A percentile compares a stretch with the other conserved stretches of the same genome.
Evolutionary conservation across 1,140 invertebrate genomes (phyloP).

Genomic region (Marisa cornuarietis): DNA sequence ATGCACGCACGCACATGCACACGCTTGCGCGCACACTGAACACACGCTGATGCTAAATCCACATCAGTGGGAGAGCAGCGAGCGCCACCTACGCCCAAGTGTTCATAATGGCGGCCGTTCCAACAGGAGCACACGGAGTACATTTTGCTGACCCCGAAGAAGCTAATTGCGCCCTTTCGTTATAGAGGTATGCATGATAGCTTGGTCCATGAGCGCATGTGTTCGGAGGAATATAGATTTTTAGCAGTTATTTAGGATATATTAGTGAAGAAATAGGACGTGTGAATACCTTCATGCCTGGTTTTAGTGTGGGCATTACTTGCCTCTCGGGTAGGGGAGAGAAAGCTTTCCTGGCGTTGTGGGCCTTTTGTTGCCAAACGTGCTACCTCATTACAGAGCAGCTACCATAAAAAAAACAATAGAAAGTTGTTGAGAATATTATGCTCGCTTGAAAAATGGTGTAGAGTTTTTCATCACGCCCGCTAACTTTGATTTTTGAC

Average conservation of each 20-base stretch:
- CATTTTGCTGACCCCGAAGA: slow-evolving; percentile 8
- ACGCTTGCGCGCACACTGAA: background rate
- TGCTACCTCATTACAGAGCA: no score
- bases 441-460: no score
- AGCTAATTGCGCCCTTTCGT: slow-evolving; percentile 11
- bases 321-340: slow-evolving; percentile 11
- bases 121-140: slow-evolving; percentile 15
- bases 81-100: slow-evolving; percentile 23
- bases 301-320: slow-evolving; percentile 11
- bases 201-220: background rate
- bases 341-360: background rate
- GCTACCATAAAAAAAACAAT: no score
- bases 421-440: no score
- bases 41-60: slow-evolving; percentile 1
- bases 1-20: background rate
- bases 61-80: slow-evolving; percentile 19
- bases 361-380: no score
- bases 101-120: slow-evolving; percentile 25
- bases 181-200: slow-evolving; percentile 11
- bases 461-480: no score
- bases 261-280: background rate
- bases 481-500: no score
- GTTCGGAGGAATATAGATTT: background rate
- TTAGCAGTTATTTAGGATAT: background rate
- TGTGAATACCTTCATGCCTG: slow-evolving; percentile 21